Base-by-base conservation (phyloP, 64 coral and sea anemone genomes). In the Hydrozoanthus tunicans region DNA sequence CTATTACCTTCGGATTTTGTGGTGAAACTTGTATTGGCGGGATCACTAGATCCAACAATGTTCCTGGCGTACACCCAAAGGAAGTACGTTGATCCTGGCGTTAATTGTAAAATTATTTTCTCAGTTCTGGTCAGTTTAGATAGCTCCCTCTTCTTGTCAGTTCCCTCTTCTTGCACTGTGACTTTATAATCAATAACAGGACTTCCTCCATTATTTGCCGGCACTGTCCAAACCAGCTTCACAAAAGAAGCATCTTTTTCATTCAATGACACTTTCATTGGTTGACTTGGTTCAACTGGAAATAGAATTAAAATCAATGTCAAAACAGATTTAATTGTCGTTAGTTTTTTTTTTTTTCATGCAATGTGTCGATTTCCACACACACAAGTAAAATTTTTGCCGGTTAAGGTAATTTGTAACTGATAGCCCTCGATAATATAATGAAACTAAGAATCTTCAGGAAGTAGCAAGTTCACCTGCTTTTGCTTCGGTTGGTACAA, bases 121-220 rank as follows among this genome's bases (percentile, higher is more conserved):
- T 88, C 26, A 43, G 84, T 88, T 56, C 64, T 64, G 3, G 24
- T 86, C 10, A 51, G 64, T 9, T 13, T 66, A 5, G 14, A 5
- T 9, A 23, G 15, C 43, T 1, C 9, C 17, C 51, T 43, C 0
- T 7, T 9, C 3, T 69, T 26, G 15, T 0, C 6, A 70, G 9
- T 12, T 9, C 9, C 11, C 7, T 55, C 57, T 2, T 52, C 55
- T 2, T 70, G 67, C 24, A 73, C 20, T 14, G 15, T 51, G 4
- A 88, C 25, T 32, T 73, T 88, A 53, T 88, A 88, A 15, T 88
- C 84, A n/a, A 88, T 53, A 52, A 84, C 66, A 52, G 84, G 14
- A 88, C 64, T 67, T 10, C 83, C 83, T 86, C 83, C 62, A 54
- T 86, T 86, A 52, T 86, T 23, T 13, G 60, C 8, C 53, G 84